phyloP scores from a whole-genome alignment of 2,888 invertebrate genomes.

The Shargacucullia verbasci region DNA sequence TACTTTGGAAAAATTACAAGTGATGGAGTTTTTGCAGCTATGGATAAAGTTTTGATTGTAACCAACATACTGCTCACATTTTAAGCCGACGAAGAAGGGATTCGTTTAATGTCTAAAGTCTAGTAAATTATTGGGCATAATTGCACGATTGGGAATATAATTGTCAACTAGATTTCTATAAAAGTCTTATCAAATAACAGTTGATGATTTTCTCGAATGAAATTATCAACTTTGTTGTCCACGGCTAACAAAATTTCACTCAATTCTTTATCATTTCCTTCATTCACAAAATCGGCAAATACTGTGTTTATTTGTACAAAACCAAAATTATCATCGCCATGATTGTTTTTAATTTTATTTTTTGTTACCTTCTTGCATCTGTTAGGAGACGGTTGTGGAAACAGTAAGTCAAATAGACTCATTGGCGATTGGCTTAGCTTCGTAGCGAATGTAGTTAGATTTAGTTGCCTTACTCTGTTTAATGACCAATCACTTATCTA shows the following conservation, averaged over 20 bases:
- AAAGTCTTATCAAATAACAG: not conserved
- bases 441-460: conserved; percentile 67
- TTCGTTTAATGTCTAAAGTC: too few relatives aligned
- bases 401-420: conserved; percentile 87
- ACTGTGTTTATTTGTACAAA: conserved; percentile 61
- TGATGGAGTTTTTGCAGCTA: conserved; percentile 40
- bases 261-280: conserved; percentile 53
- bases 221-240: conserved; percentile 17
- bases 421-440: conserved; percentile 87
- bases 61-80: too few relatives aligned
- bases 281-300: conserved; percentile 70
- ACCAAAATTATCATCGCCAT: conserved; percentile 77
- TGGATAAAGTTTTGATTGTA: conserved; percentile 10
- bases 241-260: conserved; percentile 33
- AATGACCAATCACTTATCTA: conserved; percentile 58
- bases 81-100: too few relatives aligned
- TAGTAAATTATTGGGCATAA: too few relatives aligned
- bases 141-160: too few relatives aligned
- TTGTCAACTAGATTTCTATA: too few relatives aligned
- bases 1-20: conserved; percentile 35
- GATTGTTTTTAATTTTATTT: conserved; percentile 81
- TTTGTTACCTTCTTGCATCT: conserved; percentile 88
- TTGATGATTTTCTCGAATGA: conserved; percentile 25
- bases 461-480: conserved; percentile 70
- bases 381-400: conserved; percentile 89